These are phyloP conservation scores for Zaprionus ghesquierei DNA, from an alignment of 1,140 invertebrate genomes.

Conservation along the genomic window DNA sequence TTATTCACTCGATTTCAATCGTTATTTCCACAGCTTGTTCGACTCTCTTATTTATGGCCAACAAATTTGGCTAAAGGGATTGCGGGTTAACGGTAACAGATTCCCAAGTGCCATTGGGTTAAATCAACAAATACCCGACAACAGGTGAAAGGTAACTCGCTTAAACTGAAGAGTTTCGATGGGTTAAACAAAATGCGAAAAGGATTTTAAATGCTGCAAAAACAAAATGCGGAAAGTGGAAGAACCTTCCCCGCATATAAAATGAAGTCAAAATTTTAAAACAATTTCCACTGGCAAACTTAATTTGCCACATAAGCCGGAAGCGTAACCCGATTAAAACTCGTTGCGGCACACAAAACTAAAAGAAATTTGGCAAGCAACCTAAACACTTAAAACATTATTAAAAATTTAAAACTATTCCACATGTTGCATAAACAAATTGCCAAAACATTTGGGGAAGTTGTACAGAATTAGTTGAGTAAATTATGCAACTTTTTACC, in stretches of 20 bases:
- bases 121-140: not conserved
- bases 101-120: not conserved
- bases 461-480: not conserved
- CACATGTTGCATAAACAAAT: not conserved
- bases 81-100: not conserved
- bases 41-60: not conserved
- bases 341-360: not conserved
- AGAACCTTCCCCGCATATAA: not conserved
- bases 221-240: not conserved
- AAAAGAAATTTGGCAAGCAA: not conserved
- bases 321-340: not conserved
- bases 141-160: not conserved
- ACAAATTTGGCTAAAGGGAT: constrained; percentile 5
- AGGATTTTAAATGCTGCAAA: no score
- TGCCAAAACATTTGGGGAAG: not conserved
- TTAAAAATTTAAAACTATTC: not conserved
- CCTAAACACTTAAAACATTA: not conserved
- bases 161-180: not conserved
- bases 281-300: not conserved
- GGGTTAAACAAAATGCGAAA: not conserved
- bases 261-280: not conserved
- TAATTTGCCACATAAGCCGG: not conserved
- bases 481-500: not conserved
- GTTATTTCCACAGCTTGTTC: constrained; percentile 16
- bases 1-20: constrained; percentile 47